Conservation (phyloP, 2,888 invertebrate species). For the Peribatodes rhomboidaria region DNA sequence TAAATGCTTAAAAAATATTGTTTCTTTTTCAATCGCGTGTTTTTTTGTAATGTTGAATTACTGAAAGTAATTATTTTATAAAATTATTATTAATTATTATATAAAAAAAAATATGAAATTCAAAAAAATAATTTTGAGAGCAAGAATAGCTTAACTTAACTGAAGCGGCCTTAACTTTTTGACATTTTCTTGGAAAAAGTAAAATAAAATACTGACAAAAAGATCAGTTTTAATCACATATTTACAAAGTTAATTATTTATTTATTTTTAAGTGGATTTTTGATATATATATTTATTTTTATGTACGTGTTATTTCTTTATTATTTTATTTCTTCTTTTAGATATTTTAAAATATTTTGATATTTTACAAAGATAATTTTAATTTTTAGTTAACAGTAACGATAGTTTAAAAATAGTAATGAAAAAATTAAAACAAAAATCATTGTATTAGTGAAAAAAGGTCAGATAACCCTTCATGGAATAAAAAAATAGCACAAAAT, state of each 20-base stretch:
- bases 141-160: too few species aligned
- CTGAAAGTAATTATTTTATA: too few species aligned
- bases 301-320: neutral
- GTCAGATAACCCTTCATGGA: conserved; percentile 7
- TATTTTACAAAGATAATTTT: neutral
- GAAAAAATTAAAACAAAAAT: neutral
- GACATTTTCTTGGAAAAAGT: neutral
- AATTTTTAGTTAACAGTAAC: neutral
- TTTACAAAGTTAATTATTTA: neutral
- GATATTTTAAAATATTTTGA: neutral
- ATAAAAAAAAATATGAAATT: neutral
- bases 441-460: neutral
- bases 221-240: neutral
- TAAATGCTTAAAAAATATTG: neutral
- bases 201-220: neutral
- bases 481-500: conserved; percentile 15
- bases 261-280: too few species aligned
- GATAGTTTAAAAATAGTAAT: neutral
- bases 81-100: neutral
- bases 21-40: neutral
- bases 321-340: conserved; percentile 12
- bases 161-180: neutral
- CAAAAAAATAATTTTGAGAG: neutral
- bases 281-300: neutral
- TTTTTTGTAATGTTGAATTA: too few species aligned